Evolutionary conservation across 2,797 vertebrate genomes (phyloP), one percentile per base, ranked within the genome.

Genomic region (Oryzias dopingdopingensis): DNA sequence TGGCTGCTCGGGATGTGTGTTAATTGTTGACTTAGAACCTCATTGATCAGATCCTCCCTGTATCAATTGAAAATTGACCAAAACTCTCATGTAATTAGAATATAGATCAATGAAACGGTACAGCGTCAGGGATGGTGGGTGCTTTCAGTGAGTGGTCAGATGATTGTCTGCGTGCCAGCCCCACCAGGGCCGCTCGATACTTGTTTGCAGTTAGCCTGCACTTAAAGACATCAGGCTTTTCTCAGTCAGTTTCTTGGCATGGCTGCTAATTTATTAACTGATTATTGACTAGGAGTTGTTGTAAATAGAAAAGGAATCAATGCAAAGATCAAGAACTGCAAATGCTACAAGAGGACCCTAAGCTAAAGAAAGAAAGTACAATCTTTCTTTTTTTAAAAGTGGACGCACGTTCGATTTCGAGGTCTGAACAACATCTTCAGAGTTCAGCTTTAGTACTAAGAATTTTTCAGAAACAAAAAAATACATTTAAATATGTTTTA

Each of bases 11-110:
- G 77, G 69, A 72, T 70, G 75, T 79, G 73, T 47, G 29, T 62
- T 81, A 85, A 88, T 90, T 86, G 88, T 74, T 67, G 67, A 69
- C 79, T 82, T 66, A 76, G 80, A 84, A 85, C 66, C 65, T 70
- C 79, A 85, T 72, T 73, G 83, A 62, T 74, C 72, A 80, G 76
- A 89, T 78, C 74, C 57, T 83, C 67, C 46, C 60, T 72, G 32
- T 80, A 74, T 86, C 71, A 81, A 87, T 85, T 72, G 23, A 70
- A 70, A 67, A 81, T 78, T 61, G 72, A 81, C 56, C 73, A 71
- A 76, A 76, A 58, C 66, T 63, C 61, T 57, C 63, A 74, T 67
- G 69, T 71, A 73, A 84, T 84, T 74, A 76, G 46, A 46, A 48
- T 17, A 23, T 15, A 14, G 62, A 76, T 80, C 12, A 59, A 72